Evolutionary conservation across 2,888 invertebrate species (phyloP).

Genomic region (Drosophila macrospina): DNA sequence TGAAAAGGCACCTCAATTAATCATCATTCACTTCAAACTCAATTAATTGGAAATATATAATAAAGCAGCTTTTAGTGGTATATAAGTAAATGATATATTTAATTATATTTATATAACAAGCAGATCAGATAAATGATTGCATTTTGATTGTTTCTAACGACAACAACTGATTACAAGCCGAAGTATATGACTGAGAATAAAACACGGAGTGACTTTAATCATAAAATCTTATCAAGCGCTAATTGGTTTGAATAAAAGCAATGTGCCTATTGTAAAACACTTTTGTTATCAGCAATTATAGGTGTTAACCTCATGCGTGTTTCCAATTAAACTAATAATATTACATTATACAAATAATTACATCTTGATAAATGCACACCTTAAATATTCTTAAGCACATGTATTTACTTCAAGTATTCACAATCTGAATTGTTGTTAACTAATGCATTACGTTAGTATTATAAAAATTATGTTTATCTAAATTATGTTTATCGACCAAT

Average conservation of each 20-base stretch:
- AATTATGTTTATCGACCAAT: not conserved
- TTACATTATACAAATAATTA: not conserved
- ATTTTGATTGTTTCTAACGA: constrained; percentile 45
- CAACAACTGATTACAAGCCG: not conserved
- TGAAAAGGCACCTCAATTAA: no score
- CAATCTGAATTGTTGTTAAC: not conserved
- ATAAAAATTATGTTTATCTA: constrained; percentile 1
- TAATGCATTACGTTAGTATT: not conserved
- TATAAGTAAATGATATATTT: no score
- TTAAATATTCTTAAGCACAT: no score
- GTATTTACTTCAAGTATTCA: no score
- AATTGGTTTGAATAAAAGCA: constrained; percentile 13
- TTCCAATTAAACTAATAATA: not conserved
- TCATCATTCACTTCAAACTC: no score
- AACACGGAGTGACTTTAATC: not conserved
- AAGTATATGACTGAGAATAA: not conserved
- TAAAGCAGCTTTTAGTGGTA: no score
- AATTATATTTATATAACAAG: no score
- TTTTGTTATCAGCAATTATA: not conserved
- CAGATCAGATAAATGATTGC: not conserved
- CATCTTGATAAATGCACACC: no score
- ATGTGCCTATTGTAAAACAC: not conserved
- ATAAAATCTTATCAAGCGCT: constrained; percentile 39
- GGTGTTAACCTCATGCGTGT: not conserved
- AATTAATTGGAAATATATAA: no score